Evolutionary conservation across 2,888 invertebrate species (phyloP).

Genomic region (Tipula confusa): DNA sequence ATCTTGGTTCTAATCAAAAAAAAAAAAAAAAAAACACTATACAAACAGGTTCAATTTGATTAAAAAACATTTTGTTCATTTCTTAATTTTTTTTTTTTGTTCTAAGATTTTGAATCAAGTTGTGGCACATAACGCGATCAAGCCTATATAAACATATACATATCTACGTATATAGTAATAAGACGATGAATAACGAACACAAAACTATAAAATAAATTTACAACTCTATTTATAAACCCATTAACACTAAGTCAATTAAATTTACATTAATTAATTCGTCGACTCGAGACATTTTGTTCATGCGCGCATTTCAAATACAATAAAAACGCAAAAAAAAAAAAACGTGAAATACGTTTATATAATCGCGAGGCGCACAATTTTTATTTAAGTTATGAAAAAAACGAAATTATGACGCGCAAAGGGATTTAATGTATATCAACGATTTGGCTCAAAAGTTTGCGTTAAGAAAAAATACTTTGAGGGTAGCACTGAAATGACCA

Average conservation of each 20-base stretch:
- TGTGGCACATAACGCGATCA: background rate
- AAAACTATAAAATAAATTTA: constrained; percentile 25
- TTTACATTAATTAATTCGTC: constrained; percentile 29
- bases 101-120: background rate
- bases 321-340: background rate
- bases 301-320: background rate
- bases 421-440: background rate
- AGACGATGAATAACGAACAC: background rate
- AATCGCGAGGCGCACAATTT: background rate
- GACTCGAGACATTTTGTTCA: background rate
- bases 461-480: background rate
- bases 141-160: background rate
- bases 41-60: constrained; percentile 20
- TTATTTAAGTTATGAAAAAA: background rate
- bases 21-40: too few species aligned
- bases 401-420: background rate
- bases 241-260: constrained; percentile 29
- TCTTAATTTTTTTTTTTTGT: background rate
- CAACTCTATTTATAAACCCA: constrained; percentile 29
- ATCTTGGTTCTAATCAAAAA: background rate
- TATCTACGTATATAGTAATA: too few species aligned
- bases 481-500: background rate
- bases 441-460: background rate
- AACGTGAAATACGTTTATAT: background rate
- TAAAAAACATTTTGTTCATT: background rate